phyloP scores from a whole-genome alignment of 2,888 invertebrate genomes.

The Chymomyza procnemis region DNA sequence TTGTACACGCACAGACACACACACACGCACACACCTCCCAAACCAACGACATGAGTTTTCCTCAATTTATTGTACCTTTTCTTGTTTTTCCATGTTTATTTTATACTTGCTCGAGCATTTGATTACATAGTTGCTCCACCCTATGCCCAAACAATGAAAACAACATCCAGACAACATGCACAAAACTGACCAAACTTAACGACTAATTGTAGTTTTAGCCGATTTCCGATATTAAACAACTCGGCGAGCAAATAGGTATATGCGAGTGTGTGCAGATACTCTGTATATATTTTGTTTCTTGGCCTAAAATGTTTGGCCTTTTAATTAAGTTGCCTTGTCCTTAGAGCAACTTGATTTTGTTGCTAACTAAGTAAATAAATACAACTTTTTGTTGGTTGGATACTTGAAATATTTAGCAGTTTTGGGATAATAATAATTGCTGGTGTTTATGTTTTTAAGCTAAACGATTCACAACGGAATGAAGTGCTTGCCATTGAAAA shows the following conservation, averaged over 20 bases:
- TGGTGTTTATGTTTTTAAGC: too few relatives aligned
- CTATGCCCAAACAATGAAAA: conserved; percentile 25
- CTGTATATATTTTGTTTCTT: neutral
- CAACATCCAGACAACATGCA: neutral
- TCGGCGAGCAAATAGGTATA: conserved; percentile 52
- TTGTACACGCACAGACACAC: conserved; percentile 44
- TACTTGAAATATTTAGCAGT: too few relatives aligned
- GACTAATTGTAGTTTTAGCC: conserved; percentile 42
- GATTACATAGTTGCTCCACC: conserved; percentile 31
- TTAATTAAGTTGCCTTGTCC: neutral
- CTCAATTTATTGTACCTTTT: conserved; percentile 67
- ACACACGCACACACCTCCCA: conserved; percentile 13
- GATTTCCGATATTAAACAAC: conserved; percentile 65
- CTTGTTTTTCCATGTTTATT: conserved; percentile 66
- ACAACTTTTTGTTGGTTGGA: neutral
- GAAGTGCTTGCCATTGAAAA: too few relatives aligned
- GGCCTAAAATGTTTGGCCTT: neutral
- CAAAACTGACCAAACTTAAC: neutral
- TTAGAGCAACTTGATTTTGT: neutral
- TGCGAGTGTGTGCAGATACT: neutral
- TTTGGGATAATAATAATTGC: too few relatives aligned
- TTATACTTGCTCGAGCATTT: conserved; percentile 55
- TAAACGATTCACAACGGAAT: too few relatives aligned
- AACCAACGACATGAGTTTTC: conserved; percentile 43
- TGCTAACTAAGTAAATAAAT: neutral